phyloP scores from a whole-genome alignment of 2,888 invertebrate species.

The Suillia variegata region DNA sequence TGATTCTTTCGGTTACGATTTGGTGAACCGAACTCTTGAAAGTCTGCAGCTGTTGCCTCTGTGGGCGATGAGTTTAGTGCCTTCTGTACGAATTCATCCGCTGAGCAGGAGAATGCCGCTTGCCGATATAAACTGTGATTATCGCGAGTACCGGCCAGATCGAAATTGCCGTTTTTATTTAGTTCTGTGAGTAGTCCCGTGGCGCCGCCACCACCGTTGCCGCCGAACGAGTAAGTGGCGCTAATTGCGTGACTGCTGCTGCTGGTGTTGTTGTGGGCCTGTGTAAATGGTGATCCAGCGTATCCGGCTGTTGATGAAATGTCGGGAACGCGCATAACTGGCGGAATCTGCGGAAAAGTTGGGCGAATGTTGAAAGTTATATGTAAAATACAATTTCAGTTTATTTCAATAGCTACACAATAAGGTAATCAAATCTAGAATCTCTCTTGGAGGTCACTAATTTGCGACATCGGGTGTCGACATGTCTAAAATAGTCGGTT shows the following conservation, averaged over 20 bases:
- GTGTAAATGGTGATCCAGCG: slow-evolving; percentile 29
- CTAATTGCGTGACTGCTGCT: slow-evolving; percentile 21
- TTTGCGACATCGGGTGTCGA: no score
- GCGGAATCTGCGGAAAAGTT: no score
- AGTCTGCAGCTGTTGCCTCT: no score
- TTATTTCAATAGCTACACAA: no score
- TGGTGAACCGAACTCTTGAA: no score
- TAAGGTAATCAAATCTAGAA: no score
- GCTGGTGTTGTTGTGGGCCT: slow-evolving; percentile 21
- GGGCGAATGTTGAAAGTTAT: no score
- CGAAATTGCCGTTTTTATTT: slow-evolving; percentile 12
- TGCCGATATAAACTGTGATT: neutral
- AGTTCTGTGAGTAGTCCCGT: slow-evolving; percentile 3
- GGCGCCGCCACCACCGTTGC: neutral
- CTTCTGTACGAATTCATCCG: slow-evolving; percentile 33
- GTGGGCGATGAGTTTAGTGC: slow-evolving; percentile 30
- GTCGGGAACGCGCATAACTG: slow-evolving; percentile 38
- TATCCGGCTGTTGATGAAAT: slow-evolving; percentile 34
- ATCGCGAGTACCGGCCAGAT: no score
- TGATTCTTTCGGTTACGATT: slow-evolving; percentile 3
- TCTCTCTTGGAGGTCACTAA: no score
- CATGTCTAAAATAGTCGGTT: no score
- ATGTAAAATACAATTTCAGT: no score
- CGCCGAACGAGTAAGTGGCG: neutral
- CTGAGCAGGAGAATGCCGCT: slow-evolving; percentile 23